Evolutionary conservation across 2,113 vertebrate genomes (phyloP).

Genomic region (Cromileptes altivelis): DNA sequence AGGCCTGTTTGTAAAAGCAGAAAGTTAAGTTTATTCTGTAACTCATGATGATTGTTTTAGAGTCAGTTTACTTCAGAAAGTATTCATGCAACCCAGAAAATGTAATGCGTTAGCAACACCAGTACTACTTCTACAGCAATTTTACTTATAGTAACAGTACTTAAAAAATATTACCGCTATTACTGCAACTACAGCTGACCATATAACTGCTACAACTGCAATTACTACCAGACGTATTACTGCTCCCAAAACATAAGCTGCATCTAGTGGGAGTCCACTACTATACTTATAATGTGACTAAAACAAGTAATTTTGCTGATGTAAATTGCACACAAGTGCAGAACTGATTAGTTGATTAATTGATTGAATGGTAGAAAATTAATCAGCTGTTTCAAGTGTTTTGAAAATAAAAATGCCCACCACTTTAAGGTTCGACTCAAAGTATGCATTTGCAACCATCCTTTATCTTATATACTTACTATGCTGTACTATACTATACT

Average conservation of each 20-base stretch:
- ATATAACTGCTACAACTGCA: background rate
- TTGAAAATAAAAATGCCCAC: background rate
- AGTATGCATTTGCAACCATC: background rate
- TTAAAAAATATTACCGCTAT: background rate
- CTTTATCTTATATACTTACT: background rate
- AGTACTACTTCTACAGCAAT: background rate
- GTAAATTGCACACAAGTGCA: background rate
- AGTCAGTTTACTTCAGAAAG: background rate
- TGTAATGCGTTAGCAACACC: background rate
- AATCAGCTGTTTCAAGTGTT: background rate
- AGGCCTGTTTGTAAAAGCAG: slow-evolving; percentile 29
- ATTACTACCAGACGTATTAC: background rate
- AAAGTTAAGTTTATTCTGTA: slow-evolving; percentile 12
- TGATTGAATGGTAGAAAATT: background rate
- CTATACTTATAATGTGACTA: background rate
- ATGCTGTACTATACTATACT: no score
- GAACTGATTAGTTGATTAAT: background rate
- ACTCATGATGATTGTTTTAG: background rate
- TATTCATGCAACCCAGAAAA: background rate
- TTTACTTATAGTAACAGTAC: background rate
- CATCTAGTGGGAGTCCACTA: background rate
- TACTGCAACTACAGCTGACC: background rate
- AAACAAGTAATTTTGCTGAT: background rate
- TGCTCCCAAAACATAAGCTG: background rate
- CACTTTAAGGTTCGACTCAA: background rate